These are phyloP conservation scores for Rhaphigaster nebulosa DNA, from an alignment of 2,888 invertebrate species.

Conservation along the genomic window DNA sequence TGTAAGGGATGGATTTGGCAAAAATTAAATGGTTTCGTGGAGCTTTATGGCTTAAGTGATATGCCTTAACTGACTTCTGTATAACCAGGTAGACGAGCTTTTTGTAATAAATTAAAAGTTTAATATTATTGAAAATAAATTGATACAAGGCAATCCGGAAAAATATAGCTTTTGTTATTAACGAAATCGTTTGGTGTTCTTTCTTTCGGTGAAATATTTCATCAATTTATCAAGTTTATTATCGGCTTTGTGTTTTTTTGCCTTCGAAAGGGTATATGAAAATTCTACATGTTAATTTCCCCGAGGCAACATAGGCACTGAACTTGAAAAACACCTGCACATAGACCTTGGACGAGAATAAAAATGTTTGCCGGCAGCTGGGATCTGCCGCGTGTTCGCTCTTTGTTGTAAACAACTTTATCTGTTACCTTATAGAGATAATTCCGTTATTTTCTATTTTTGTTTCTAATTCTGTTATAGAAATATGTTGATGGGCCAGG, in stretches of 20 bases:
- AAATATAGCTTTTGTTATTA: no score
- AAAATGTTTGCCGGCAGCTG: conserved; percentile 43
- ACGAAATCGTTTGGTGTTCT: no score
- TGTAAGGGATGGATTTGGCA: no score
- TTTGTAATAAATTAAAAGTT: no score
- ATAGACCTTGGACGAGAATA: conserved; percentile 38
- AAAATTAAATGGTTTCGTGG: no score
- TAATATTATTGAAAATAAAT: no score
- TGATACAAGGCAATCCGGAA: no score
- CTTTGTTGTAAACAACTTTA: conserved; percentile 1
- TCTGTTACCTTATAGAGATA: not conserved
- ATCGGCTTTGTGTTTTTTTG: not conserved
- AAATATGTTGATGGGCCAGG: not conserved
- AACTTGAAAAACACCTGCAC: conserved; percentile 47
- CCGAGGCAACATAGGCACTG: not conserved
- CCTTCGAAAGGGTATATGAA: not conserved
- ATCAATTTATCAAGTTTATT: no score
- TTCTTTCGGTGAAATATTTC: no score
- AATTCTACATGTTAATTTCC: not conserved
- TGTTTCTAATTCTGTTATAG: not conserved
- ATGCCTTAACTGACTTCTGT: no score
- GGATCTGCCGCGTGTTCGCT: conserved; percentile 20
- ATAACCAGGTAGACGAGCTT: no score
- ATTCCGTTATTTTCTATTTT: not conserved
- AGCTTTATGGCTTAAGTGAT: no score